Percentiles rank a stretch among this genome's conserved stretches.
phyloP scores from a whole-genome alignment of 1,140 invertebrate species.

The Portunus trituberculatus region DNA sequence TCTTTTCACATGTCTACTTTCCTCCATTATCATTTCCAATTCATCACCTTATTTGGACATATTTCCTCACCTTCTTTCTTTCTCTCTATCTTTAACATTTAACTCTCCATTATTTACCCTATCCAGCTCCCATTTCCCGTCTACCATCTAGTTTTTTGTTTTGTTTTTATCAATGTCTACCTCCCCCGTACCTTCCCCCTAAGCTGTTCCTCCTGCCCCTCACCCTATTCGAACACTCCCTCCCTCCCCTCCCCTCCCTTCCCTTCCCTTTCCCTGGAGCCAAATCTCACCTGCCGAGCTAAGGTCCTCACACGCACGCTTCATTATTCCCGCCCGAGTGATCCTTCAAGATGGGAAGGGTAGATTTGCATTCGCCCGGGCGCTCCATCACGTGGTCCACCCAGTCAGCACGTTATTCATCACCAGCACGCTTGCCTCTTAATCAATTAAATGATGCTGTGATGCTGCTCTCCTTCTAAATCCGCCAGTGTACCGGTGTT shows the following conservation, averaged over 20 bases:
- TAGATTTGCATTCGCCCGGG: neutral
- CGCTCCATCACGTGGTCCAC: neutral
- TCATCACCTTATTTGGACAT: no score
- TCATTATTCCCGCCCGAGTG: slow-evolving; percentile 7
- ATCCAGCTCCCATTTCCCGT: neutral
- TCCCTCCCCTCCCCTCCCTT: neutral
- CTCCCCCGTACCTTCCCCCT: no score
- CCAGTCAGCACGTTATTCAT: slow-evolving; percentile 26
- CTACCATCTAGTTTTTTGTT: no score
- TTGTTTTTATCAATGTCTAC: no score
- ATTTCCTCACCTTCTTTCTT: neutral
- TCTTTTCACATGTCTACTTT: no score
- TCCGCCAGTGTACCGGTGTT: neutral
- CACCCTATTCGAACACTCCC: neutral
- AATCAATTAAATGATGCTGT: neutral
- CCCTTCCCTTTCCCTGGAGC: no score
- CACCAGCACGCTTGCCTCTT: neutral
- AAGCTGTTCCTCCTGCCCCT: no score
- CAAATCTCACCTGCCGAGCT: neutral
- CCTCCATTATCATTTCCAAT: no score
- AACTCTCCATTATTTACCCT: no score
- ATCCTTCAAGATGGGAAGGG: slow-evolving; percentile 18
- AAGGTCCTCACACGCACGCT: neutral
- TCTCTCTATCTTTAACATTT: neutral
- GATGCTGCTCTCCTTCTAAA: neutral